Evolutionary conservation across 2,113 vertebrate species (phyloP).

Genomic region (Larimichthys crocea): DNA sequence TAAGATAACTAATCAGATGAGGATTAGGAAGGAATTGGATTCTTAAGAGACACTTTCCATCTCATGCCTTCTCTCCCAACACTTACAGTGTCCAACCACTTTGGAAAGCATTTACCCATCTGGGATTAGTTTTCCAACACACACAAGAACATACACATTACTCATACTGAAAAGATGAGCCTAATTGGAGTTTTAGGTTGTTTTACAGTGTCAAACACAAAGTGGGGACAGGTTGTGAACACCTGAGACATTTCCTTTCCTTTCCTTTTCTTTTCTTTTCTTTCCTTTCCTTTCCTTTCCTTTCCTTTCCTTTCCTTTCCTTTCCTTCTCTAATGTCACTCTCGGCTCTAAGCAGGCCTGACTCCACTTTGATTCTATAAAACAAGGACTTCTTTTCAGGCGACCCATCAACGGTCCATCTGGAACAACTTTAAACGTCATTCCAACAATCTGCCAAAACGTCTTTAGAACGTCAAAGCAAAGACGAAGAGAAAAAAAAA

Average conservation of each 20-base stretch:
- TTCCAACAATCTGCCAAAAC: conserved; percentile 65
- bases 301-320: neutral
- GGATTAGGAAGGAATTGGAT: neutral
- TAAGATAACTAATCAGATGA: conserved; percentile 1
- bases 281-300: neutral
- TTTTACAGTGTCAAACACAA: neutral
- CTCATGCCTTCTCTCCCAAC: neutral
- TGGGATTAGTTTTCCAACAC: neutral
- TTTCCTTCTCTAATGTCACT: conserved; percentile 33
- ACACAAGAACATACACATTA: neutral
- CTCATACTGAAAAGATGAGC: neutral
- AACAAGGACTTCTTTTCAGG: conserved; percentile 74
- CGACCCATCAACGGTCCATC: conserved; percentile 68
- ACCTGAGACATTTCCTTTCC: conserved; percentile 3
- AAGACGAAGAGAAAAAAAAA: conserved; percentile 21
- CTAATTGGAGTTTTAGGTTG: neutral
- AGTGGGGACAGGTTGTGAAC: neutral
- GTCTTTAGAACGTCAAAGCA: conserved; percentile 65
- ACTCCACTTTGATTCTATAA: conserved; percentile 64
- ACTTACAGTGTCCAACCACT: neutral
- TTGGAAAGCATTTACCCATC: neutral
- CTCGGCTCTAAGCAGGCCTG: conserved; percentile 56
- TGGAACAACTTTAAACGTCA: conserved; percentile 79
- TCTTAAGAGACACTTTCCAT: conserved; percentile 15
- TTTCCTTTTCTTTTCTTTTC: neutral